A percentile compares a stretch with the other conserved stretches of the same genome.
Evolutionary conservation across 2,888 invertebrate genomes (phyloP).

Genomic region (Pycnomerus fuliginosus): DNA sequence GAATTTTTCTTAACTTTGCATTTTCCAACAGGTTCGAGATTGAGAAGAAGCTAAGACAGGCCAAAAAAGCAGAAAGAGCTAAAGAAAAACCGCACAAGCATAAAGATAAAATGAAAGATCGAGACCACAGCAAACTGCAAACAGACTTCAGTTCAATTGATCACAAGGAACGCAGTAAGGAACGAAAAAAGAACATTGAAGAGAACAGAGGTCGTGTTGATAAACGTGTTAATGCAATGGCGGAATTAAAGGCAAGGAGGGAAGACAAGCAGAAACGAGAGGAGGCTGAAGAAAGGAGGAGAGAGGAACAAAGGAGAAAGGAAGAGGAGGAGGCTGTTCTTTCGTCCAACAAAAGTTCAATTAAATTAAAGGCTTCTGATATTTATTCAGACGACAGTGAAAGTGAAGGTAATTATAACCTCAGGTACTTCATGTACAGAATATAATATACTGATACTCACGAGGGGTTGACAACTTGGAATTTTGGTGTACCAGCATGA

Average conservation of each 20-base stretch:
- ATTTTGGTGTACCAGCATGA: no score
- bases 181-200: constrained; percentile 88
- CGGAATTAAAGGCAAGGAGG: constrained; percentile 82
- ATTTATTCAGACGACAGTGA: constrained; percentile 89
- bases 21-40: constrained; percentile 83
- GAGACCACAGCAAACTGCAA: constrained; percentile 51
- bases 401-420: constrained; percentile 61
- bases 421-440: no score
- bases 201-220: constrained; percentile 76
- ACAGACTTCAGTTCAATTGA: constrained; percentile 57
- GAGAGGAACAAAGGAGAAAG: constrained; percentile 60
- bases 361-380: constrained; percentile 89
- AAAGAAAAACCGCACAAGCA: constrained; percentile 66
- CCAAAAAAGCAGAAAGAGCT: constrained; percentile 72
- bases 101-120: constrained; percentile 71
- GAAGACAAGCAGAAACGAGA: constrained; percentile 76
- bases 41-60: constrained; percentile 86
- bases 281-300: constrained; percentile 63
- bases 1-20: constrained; percentile 33
- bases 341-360: constrained; percentile 63
- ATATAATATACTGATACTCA: no score
- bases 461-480: no score
- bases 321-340: constrained; percentile 55
- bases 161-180: constrained; percentile 78
- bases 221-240: constrained; percentile 92